Evolutionary conservation across 2,888 invertebrate species (phyloP).

Genomic region (Raillietiella orientalis): DNA sequence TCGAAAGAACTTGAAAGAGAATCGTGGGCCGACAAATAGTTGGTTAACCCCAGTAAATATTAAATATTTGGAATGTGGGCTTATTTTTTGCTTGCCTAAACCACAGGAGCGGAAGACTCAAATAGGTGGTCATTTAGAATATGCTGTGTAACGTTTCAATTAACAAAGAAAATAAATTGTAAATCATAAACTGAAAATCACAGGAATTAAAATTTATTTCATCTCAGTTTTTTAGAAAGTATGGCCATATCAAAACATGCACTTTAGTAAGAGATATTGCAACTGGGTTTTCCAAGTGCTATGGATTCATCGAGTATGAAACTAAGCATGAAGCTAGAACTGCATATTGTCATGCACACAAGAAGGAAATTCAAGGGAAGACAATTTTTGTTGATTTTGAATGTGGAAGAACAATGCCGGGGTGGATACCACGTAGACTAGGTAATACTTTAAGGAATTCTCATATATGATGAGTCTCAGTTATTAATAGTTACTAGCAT

Average conservation of each 20-base stretch:
- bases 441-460: constrained; percentile 14
- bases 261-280: constrained; percentile 40
- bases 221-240: constrained; percentile 17
- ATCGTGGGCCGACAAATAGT: too few species aligned
- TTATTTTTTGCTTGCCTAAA: too few species aligned
- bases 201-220: not conserved
- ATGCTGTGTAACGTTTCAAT: too few species aligned
- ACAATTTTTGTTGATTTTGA: constrained; percentile 43
- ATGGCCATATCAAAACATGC: constrained; percentile 27
- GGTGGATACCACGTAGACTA: constrained; percentile 52
- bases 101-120: too few species aligned
- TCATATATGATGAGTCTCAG: not conserved
- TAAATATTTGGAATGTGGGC: too few species aligned
- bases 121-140: too few species aligned
- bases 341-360: constrained; percentile 25
- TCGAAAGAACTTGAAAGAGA: too few species aligned
- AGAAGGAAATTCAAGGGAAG: constrained; percentile 25
- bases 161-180: too few species aligned
- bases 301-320: constrained; percentile 54
- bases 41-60: too few species aligned
- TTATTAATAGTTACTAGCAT: too few species aligned
- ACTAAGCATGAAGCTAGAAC: constrained; percentile 22
- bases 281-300: constrained; percentile 45
- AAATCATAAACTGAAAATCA: too few species aligned
- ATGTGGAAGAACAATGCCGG: constrained; percentile 28